phyloP scores from a whole-genome alignment of 2,113 vertebrate genomes.

The Caracal caracal region DNA sequence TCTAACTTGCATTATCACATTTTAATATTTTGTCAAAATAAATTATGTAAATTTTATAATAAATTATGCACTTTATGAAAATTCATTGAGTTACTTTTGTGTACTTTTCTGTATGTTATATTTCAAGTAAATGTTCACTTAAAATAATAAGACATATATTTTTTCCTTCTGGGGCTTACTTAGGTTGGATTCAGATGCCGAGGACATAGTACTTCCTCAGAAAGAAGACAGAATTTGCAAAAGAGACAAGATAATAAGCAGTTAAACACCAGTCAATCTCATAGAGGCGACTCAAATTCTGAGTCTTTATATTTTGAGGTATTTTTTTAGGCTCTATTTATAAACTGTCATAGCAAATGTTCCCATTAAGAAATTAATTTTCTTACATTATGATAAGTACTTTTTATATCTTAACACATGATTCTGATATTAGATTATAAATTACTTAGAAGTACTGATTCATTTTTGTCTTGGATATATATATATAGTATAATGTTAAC shows the following conservation, averaged over 20 bases:
- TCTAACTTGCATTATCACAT: not conserved
- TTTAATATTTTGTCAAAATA: conserved; percentile 23
- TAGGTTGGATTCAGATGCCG: conserved; percentile 87
- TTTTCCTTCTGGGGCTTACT: conserved; percentile 31
- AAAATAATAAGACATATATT: not conserved
- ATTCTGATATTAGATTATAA: conserved; percentile 8
- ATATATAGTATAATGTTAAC: not conserved
- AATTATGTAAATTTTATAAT: not conserved
- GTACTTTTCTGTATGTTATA: not conserved
- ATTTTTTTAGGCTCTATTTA: conserved; percentile 47
- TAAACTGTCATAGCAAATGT: conserved; percentile 9
- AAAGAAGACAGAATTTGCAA: conserved; percentile 87
- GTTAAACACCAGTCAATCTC: conserved; percentile 73
- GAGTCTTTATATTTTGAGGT: conserved; percentile 97
- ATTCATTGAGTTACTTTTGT: not conserved
- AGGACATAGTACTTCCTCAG: conserved; percentile 88
- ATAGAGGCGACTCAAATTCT: conserved; percentile 87
- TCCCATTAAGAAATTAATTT: conserved; percentile 47
- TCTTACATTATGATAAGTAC: not conserved
- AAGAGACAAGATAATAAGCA: conserved; percentile 86
- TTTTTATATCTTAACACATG: conserved; percentile 13
- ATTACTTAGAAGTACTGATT: not conserved
- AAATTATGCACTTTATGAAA: not conserved
- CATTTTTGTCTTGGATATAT: conserved; percentile 3
- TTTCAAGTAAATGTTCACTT: conserved; percentile 15